phyloP scores from a whole-genome alignment of 2,113 vertebrate species.

The Dissostichus mawsoni region DNA sequence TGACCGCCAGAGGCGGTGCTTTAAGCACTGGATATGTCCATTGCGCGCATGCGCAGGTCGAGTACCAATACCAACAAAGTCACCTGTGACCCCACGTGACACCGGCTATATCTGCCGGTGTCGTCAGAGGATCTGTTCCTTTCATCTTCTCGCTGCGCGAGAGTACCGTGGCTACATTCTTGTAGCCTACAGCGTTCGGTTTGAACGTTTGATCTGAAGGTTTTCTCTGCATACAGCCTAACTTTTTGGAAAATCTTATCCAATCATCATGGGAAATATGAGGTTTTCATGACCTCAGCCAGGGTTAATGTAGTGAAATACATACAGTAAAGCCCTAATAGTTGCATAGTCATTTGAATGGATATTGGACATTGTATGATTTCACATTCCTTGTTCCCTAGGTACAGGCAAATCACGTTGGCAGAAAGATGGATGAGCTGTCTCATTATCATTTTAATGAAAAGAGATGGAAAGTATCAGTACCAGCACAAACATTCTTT shows the following conservation, averaged over 20 bases:
- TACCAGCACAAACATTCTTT: conserved; percentile 52
- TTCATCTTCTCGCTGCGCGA: too few species aligned
- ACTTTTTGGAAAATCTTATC: neutral
- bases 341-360: conserved; percentile 46
- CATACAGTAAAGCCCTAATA: conserved; percentile 1
- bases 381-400: conserved; percentile 30
- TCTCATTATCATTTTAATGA: conserved; percentile 77
- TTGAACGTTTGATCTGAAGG: too few species aligned
- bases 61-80: too few species aligned
- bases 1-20: too few species aligned
- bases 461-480: conserved; percentile 66
- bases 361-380: conserved; percentile 46
- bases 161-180: too few species aligned
- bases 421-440: conserved; percentile 62
- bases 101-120: too few species aligned
- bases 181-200: too few species aligned
- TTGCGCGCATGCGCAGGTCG: too few species aligned
- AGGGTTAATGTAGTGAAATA: conserved; percentile 37
- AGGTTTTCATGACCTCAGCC: conserved; percentile 24
- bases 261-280: neutral
- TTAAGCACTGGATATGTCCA: too few species aligned
- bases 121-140: too few species aligned
- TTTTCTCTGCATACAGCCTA: too few species aligned
- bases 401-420: conserved; percentile 31
- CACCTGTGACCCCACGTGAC: too few species aligned